Evolutionary conservation across 1,140 invertebrate genomes (phyloP).

Genomic region (Pararge aegeria): DNA sequence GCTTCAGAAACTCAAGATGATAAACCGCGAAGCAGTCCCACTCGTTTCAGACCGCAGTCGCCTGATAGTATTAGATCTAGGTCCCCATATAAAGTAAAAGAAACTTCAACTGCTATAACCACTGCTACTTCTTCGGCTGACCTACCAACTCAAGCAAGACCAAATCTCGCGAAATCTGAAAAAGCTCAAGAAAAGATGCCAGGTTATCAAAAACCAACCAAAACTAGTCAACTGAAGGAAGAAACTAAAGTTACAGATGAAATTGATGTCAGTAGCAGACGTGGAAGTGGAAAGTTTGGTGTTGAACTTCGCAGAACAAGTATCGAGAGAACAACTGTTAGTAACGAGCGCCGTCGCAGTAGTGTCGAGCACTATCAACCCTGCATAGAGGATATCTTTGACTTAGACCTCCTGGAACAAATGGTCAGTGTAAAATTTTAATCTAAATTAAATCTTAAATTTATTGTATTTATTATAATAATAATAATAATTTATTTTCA

Average conservation of each 20-base stretch:
- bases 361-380: conserved; percentile 71
- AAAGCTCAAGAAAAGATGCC: conserved; percentile 53
- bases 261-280: conserved; percentile 62
- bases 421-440: conserved; percentile 74
- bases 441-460: conserved; percentile 19
- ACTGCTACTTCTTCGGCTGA: conserved; percentile 34
- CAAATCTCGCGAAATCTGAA: conserved; percentile 39
- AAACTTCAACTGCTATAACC: conserved; percentile 44
- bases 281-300: conserved; percentile 83
- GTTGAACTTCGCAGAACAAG: conserved; percentile 81
- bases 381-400: conserved; percentile 86
- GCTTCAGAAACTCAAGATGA: conserved; percentile 30
- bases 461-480: conserved; percentile 17
- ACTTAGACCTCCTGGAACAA: conserved; percentile 84
- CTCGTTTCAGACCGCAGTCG: conserved; percentile 37
- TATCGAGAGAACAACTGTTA: conserved; percentile 62
- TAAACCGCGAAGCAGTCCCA: conserved; percentile 36
- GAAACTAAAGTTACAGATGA: conserved; percentile 53
- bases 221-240: conserved; percentile 63
- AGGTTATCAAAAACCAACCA: conserved; percentile 59
- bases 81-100: conserved; percentile 42
- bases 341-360: conserved; percentile 68
- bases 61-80: conserved; percentile 43
- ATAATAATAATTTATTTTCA: conserved; percentile 1
- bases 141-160: conserved; percentile 27